Evolutionary conservation across 2,797 vertebrate genomes (phyloP).

Genomic region (Peromyscus nudipes): DNA sequence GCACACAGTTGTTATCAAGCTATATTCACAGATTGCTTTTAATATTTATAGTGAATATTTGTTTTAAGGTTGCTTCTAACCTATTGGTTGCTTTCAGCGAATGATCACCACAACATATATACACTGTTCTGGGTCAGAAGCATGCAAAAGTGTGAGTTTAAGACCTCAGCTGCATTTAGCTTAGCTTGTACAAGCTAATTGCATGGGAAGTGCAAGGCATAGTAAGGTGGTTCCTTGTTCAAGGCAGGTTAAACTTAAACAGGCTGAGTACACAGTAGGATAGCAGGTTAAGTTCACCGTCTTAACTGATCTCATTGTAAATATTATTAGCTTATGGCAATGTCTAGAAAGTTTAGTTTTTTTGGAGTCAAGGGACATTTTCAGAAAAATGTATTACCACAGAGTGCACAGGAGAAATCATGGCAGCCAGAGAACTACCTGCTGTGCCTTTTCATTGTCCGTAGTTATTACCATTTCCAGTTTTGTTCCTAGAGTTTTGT

Average conservation of each 20-base stretch:
- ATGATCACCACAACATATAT: not conserved
- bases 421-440: not conserved
- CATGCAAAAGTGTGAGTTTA: not conserved
- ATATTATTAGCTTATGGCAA: not conserved
- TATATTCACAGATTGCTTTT: not conserved
- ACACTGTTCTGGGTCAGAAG: not conserved
- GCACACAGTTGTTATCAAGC: not conserved
- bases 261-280: not conserved
- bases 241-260: not conserved
- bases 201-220: not conserved
- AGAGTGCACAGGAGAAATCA: not conserved
- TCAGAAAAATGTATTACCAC: not conserved
- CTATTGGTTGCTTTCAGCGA: not conserved
- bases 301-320: not conserved
- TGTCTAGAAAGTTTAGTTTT: not conserved
- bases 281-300: no score
- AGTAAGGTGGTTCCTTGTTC: not conserved
- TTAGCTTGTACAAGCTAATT: not conserved
- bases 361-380: not conserved
- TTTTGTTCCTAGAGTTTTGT: not conserved
- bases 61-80: not conserved
- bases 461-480: not conserved
- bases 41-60: not conserved
- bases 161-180: not conserved
- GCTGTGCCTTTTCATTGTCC: not conserved